Base-by-base conservation (phyloP, 2,888 invertebrate species). In the Dryomyza anilis region DNA sequence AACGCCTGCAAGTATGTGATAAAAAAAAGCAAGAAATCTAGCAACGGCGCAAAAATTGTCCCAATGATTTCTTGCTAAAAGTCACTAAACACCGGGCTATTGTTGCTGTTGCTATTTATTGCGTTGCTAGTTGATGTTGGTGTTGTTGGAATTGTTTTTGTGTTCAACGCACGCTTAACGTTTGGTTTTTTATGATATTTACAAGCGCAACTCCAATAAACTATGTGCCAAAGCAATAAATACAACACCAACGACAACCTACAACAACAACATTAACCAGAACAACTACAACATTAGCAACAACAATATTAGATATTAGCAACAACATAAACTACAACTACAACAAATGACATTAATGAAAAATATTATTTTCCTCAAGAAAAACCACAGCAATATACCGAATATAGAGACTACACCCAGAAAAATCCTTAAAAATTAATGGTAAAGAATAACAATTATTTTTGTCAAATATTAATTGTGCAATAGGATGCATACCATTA, bases 1-100 rank as follows among this genome's bases (percentile, higher is more conserved):
- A 50, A 50, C 46, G 58, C 58, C 58, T 58, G 58, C 45, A 43
- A 58, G 58, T 58, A 58, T 58, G 45, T 45, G 45, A 58, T 58
- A 46, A 58, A 58, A 58, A 45, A n/a, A 29, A 12, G 3, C n/a
- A 16, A 27, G 7, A 52, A 14, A 10, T 3, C 23, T 7, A 52
- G 19, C 3, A 33, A 10, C 19, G 16, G 25, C n/a, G n/a, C n/a
- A 33, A 48, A 55, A 33, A 55, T 36, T 33, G 19, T 55, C 19
- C 27, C 50, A 14, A 19, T 33, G 33, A 36, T 23, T 33, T 27
- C 36, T 33, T 33, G 6, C 36, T 53, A 55, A 55, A 55, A 55
- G 55, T 55, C 55, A 55, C 33, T 55, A 55, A 55, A 33, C 12
- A 33, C 16, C 16, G 21, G 25, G 33, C 19, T 55, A 23, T 36